Conservation (phyloP, 2,797 vertebrate species). For the Falco columbarius region DNA sequence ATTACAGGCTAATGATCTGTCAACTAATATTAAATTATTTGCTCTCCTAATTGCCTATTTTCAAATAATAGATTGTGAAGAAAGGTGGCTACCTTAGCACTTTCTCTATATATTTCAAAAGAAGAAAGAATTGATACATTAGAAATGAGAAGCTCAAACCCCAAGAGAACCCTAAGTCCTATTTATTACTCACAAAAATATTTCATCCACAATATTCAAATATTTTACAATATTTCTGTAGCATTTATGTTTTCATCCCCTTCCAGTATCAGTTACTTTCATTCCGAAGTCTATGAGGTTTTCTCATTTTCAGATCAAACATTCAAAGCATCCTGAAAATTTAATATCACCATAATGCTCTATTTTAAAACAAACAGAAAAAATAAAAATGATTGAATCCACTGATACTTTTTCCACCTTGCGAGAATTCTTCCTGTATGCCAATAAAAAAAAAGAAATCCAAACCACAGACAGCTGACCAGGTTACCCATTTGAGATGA, state of each 20-base stretch:
- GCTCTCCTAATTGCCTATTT: conserved; percentile 38
- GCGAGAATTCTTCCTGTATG: neutral
- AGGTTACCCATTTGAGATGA: neutral
- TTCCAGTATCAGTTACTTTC: neutral
- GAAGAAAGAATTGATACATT: neutral
- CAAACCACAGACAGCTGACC: neutral
- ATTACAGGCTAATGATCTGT: conserved; percentile 30
- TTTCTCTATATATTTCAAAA: neutral
- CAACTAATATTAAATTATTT: conserved; percentile 54
- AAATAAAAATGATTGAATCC: neutral
- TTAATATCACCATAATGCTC: neutral
- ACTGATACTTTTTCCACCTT: neutral
- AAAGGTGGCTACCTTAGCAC: neutral
- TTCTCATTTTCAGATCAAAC: conserved; percentile 17
- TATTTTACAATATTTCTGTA: neutral
- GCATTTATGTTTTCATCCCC: neutral
- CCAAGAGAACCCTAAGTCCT: neutral
- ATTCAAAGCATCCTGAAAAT: neutral
- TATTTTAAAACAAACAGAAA: neutral
- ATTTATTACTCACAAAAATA: neutral
- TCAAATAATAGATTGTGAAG: neutral
- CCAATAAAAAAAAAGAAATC: neutral
- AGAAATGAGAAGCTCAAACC: neutral
- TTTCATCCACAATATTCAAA: neutral
- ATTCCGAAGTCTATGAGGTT: neutral